Base-by-base conservation (phyloP, 2,888 invertebrate genomes). In the Ectemnius cavifrons region DNA sequence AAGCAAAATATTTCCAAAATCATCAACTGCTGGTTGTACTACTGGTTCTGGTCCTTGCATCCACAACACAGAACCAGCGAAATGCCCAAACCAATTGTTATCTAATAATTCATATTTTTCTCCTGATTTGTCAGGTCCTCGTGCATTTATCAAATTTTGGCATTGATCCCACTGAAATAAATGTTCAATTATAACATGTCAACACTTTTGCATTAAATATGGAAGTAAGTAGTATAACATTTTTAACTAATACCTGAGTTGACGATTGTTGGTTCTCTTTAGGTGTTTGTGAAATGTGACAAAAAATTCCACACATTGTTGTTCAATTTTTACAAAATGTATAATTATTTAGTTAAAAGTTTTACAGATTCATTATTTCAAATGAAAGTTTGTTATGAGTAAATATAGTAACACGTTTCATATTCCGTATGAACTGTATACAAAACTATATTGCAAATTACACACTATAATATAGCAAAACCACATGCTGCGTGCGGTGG, bases 61-160 rank as follows among this genome's bases (percentile, higher is more conserved):
- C 96, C 98, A 97, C 63, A 98, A 92, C 6, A 98, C 95, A 87
- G 92, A 92, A 14, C 92, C 90, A 89, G 91, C 84, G 81, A 92
- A 85, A 83, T 86, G 63, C 74, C 89, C 92, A 59, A 78, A 87
- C 87, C 85, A 90, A 57, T 65, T 71, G 71, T 81, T 87, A 70
- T 58, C 67, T 11, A 90, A 67, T 49, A 57, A 59, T 70, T 86
- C 77, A 18, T 63, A 63, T 58, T 72, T 74, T 58, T 87, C 84
- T 2, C 66, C 65, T 2, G 80, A 65, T 46, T 63, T 61, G 86
- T 95, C 92, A 0, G 95, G 95, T 0, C 95, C 95, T 87, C 95
- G 92, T 45, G 92, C 92, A 73, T 85, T 84, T 70, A 94, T 91
- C 52, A 91, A 88, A 61, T 91, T 83, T 80, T 91, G 84, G 66